Evolutionary conservation across 2,113 vertebrate genomes (phyloP).

Genomic region (Coregonus clupeaformis): DNA sequence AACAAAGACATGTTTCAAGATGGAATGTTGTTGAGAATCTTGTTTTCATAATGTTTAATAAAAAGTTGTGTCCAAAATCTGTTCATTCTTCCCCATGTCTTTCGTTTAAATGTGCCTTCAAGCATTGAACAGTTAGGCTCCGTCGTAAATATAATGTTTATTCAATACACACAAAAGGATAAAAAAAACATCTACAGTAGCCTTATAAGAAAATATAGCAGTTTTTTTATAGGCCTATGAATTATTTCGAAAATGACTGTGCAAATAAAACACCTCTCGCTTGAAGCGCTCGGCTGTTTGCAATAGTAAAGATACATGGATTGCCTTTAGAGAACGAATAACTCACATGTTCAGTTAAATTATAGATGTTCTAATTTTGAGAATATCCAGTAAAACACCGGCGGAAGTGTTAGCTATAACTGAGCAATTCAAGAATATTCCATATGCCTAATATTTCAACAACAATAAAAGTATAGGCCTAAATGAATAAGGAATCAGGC

Average conservation of each 20-base stretch:
- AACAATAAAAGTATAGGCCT: no score
- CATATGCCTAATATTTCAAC: no score
- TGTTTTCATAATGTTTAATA: slow-evolving; percentile 84
- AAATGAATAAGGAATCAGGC: no score
- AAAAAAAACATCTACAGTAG: neutral
- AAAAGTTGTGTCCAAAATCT: slow-evolving; percentile 75
- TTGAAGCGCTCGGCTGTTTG: no score
- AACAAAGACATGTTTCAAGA: slow-evolving; percentile 63
- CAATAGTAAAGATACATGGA: neutral
- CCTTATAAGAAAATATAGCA: neutral
- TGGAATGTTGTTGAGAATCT: slow-evolving; percentile 75
- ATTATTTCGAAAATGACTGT: no score
- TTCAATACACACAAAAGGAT: neutral
- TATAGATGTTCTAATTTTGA: no score
- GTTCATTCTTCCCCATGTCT: slow-evolving; percentile 14
- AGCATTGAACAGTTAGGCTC: neutral
- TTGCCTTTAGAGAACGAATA: neutral
- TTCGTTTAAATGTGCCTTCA: slow-evolving; percentile 15
- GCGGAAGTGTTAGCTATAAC: no score
- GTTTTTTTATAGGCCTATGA: no score
- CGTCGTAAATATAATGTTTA: neutral
- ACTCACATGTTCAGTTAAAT: neutral
- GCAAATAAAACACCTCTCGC: no score
- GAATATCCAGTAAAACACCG: no score
- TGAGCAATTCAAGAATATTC: no score